phyloP scores from a whole-genome alignment of 1,140 invertebrate genomes.

The Magallana angulata region DNA sequence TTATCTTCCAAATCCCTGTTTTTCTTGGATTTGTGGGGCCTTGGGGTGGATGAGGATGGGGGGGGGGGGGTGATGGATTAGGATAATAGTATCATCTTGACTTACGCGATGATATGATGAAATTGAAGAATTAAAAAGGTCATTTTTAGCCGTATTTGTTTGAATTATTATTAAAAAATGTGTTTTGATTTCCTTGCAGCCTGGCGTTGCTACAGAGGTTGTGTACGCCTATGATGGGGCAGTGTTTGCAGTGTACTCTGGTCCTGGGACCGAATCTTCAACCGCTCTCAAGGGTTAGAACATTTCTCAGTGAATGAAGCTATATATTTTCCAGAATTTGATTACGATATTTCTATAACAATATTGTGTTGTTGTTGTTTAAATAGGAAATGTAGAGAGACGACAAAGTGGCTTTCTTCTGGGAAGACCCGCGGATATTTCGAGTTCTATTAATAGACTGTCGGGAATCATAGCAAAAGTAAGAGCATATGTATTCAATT shows the following conservation, averaged over 20 bases:
- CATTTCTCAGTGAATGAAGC: neutral
- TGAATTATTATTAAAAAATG: too few relatives aligned
- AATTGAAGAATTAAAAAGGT: too few relatives aligned
- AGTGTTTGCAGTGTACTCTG: neutral
- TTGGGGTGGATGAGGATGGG: too few relatives aligned
- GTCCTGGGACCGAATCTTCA: slow-evolving; percentile 20
- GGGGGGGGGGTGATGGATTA: too few relatives aligned
- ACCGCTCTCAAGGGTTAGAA: neutral
- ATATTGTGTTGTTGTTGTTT: neutral
- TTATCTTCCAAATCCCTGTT: too few relatives aligned
- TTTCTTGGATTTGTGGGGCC: too few relatives aligned
- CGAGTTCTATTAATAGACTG: slow-evolving; percentile 9
- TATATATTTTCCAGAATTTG: too few relatives aligned
- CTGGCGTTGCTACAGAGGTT: slow-evolving; percentile 8
- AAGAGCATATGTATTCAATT: neutral
- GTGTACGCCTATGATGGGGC: slow-evolving; percentile 18
- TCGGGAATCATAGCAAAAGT: slow-evolving; percentile 23
- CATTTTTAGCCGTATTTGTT: too few relatives aligned
- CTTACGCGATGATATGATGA: too few relatives aligned
- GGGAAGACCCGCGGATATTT: neutral
- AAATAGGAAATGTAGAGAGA: slow-evolving; percentile 15
- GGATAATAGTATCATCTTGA: too few relatives aligned
- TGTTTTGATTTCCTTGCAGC: neutral
- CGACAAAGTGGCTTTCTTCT: neutral
- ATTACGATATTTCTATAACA: too few relatives aligned